These are phyloP conservation scores for Mirounga angustirostris DNA, from an alignment of 2,113 vertebrate species.

Conservation along the genomic window DNA sequence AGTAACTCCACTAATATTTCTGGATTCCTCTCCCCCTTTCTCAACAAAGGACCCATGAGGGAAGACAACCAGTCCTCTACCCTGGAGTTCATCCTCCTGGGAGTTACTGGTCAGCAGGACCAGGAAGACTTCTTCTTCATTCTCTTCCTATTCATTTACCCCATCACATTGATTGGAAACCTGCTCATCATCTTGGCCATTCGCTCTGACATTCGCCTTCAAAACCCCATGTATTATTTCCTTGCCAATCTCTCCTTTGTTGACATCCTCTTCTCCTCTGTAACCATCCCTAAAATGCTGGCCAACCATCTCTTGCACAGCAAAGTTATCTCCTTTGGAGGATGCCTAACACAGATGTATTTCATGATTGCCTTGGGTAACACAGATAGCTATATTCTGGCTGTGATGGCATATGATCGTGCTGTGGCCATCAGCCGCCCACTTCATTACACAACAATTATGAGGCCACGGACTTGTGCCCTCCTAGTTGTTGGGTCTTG, in stretches of 20 bases:
- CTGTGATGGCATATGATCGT: slow-evolving; percentile 77
- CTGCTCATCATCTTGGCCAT: slow-evolving; percentile 78
- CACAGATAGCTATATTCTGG: slow-evolving; percentile 74
- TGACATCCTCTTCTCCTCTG: slow-evolving; percentile 78
- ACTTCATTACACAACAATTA: slow-evolving; percentile 71
- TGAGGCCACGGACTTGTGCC: slow-evolving; percentile 39
- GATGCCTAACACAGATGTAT: slow-evolving; percentile 74
- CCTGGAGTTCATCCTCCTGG: slow-evolving; percentile 72
- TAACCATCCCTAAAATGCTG: slow-evolving; percentile 75
- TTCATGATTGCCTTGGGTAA: slow-evolving; percentile 76
- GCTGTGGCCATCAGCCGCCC: slow-evolving; percentile 77
- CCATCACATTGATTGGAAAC: slow-evolving; percentile 78
- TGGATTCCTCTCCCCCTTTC: background rate
- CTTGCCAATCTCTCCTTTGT: slow-evolving; percentile 79
- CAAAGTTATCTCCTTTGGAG: slow-evolving; percentile 75
- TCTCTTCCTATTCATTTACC: slow-evolving; percentile 79
- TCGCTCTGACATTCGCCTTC: background rate
- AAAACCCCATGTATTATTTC: slow-evolving; percentile 82
- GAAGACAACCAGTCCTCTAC: slow-evolving; percentile 59
- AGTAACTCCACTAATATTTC: background rate
- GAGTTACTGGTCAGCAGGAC: slow-evolving; percentile 58
- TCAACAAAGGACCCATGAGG: slow-evolving; percentile 51
- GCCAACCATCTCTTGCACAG: slow-evolving; percentile 55
- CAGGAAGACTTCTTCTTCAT: slow-evolving; percentile 72
- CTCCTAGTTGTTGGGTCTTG: slow-evolving; percentile 71